Evolutionary conservation across 2,797 vertebrate genomes (phyloP).

Genomic region (Melanotaenia maccullochi): DNA sequence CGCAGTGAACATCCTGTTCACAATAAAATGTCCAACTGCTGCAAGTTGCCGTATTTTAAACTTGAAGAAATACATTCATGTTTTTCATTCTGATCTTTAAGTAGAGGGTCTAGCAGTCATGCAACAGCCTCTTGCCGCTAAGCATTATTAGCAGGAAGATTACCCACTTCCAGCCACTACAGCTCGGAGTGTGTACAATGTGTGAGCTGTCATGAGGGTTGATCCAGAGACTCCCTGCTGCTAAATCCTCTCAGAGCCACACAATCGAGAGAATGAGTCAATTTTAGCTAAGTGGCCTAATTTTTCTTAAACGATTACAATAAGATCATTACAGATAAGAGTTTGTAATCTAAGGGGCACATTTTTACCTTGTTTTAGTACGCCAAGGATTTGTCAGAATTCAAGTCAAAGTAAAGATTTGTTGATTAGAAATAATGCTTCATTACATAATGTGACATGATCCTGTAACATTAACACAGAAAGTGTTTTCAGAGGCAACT

Average conservation of each 20-base stretch:
- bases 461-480: background rate
- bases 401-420: conserved; percentile 15
- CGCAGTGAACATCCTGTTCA: too few species aligned
- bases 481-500: background rate
- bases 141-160: conserved; percentile 62
- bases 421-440: background rate
- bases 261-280: conserved; percentile 11
- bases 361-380: background rate
- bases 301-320: conserved; percentile 19
- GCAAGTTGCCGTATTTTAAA: too few species aligned
- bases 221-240: conserved; percentile 42
- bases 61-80: too few species aligned
- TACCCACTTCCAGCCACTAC: conserved; percentile 44
- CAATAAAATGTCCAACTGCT: too few species aligned
- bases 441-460: background rate
- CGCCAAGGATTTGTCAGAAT: background rate
- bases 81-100: background rate
- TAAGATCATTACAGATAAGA: background rate
- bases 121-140: conserved; percentile 55
- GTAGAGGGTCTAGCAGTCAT: conserved; percentile 1
- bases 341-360: background rate
- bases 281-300: background rate
- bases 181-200: conserved; percentile 20
- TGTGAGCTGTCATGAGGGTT: conserved; percentile 34
- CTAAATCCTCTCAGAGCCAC: conserved; percentile 35